Conservation (phyloP, 2,113 vertebrate genomes). For the Podiceps cristatus region DNA sequence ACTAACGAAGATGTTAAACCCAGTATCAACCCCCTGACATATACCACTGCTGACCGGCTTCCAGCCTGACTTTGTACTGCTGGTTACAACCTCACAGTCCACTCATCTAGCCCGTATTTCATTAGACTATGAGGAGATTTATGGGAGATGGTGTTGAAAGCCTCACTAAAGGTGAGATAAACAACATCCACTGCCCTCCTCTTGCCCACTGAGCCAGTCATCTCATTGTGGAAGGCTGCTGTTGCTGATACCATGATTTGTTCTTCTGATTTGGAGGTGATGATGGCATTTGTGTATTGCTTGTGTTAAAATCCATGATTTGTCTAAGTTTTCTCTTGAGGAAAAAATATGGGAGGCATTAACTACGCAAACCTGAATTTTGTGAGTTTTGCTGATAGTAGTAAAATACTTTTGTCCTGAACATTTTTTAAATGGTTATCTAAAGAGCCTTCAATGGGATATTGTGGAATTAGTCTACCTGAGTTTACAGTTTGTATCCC, state of each 20-base stretch:
- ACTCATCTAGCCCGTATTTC: neutral
- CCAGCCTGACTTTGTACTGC: neutral
- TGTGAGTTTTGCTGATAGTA: neutral
- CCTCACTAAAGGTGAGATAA: neutral
- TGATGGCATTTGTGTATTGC: neutral
- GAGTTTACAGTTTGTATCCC: neutral
- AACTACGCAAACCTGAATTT: neutral
- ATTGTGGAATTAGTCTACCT: neutral
- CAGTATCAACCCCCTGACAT: rapidly evolving
- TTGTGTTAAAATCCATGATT: neutral
- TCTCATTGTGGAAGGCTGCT: neutral
- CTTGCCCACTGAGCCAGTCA: neutral
- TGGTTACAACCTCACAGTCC: neutral
- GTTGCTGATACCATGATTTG: neutral
- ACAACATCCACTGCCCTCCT: neutral
- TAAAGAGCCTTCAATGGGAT: neutral
- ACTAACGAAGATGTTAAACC: neutral
- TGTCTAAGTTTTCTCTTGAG: neutral
- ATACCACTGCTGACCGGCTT: neutral
- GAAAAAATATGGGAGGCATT: neutral
- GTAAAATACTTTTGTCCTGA: neutral
- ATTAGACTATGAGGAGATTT: neutral
- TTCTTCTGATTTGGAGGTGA: neutral
- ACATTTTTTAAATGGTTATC: neutral
- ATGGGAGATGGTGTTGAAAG: neutral